Conservation (phyloP, 2,888 invertebrate species). For the Tupiocoris notatus region DNA sequence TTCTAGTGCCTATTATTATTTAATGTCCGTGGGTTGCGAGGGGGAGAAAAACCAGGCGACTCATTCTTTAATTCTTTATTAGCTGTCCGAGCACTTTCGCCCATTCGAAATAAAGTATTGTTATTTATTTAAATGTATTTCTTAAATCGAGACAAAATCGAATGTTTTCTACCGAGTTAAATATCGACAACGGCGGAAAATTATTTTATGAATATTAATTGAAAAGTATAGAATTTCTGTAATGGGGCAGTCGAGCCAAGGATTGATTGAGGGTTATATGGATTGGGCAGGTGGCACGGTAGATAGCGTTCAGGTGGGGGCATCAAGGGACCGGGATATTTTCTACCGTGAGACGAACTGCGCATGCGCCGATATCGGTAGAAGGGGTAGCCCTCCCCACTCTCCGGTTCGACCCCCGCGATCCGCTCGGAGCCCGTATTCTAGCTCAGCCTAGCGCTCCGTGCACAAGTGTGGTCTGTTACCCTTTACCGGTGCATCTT, state of each 20-base stretch:
- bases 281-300: constrained; percentile 38
- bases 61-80: too few relatives aligned
- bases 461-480: constrained; percentile 38
- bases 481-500: constrained; percentile 37
- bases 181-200: too few relatives aligned
- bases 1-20: too few relatives aligned
- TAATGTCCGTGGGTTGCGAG: too few relatives aligned
- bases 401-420: constrained; percentile 15
- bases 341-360: constrained; percentile 5
- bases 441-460: constrained; percentile 34
- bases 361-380: constrained; percentile 23
- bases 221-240: too few relatives aligned
- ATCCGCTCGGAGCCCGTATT: constrained; percentile 19
- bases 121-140: too few relatives aligned
- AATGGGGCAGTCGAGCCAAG: constrained; percentile 3
- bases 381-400: neutral
- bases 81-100: too few relatives aligned
- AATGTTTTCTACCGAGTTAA: too few relatives aligned
- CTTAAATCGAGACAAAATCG: too few relatives aligned
- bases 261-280: constrained; percentile 38
- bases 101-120: too few relatives aligned
- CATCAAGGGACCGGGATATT: neutral
- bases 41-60: too few relatives aligned
- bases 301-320: neutral
- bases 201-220: too few relatives aligned